Evolutionary conservation across 1,140 invertebrate species (phyloP).

Genomic region (Rhopalosiphum padi): DNA sequence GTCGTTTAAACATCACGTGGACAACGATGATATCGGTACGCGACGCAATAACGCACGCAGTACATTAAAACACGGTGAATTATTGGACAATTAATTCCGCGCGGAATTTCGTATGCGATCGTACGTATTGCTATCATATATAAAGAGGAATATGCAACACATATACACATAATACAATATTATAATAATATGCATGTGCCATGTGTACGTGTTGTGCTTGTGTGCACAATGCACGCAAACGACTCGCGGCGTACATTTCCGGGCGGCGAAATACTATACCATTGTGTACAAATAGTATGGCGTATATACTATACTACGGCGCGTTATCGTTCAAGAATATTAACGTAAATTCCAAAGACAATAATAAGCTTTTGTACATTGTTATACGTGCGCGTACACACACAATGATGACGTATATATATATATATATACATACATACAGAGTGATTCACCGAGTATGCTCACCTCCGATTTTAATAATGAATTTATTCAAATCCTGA

Average conservation of each 20-base stretch:
- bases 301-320: no score
- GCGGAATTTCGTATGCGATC: conserved; percentile 18
- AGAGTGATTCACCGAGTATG: no score
- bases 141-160: background rate
- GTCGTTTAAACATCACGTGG: background rate
- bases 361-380: conserved; percentile 17
- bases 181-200: background rate
- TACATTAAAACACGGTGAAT: conserved; percentile 21
- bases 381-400: background rate
- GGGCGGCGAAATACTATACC: background rate
- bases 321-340: background rate
- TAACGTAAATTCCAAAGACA: background rate
- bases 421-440: no score
- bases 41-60: background rate
- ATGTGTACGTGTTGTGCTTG: no score
- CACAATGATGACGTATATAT: no score
- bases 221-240: background rate
- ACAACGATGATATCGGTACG: background rate
- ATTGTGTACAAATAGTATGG: no score
- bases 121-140: background rate
- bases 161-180: background rate
- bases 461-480: no score
- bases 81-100: conserved; percentile 48
- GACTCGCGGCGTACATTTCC: background rate
- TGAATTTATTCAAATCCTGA: no score